Percentiles rank a stretch among this genome's conserved stretches.
phyloP scores from a whole-genome alignment of 2,888 invertebrate genomes.

The Catonia carolina region DNA sequence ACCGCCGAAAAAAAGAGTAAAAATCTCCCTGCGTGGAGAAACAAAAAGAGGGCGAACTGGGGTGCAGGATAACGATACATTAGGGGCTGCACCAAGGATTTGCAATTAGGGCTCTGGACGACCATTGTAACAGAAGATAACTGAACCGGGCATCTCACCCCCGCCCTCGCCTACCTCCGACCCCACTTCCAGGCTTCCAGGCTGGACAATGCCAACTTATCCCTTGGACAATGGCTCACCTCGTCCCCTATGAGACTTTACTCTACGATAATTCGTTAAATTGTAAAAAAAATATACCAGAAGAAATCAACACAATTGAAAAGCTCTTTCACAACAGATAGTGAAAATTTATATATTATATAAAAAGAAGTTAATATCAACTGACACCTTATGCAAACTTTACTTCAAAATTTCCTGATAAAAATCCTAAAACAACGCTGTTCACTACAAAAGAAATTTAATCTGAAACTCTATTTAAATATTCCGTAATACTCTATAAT shows the following conservation, averaged over 20 bases:
- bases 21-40: slow-evolving; percentile 30
- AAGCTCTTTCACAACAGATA: no score
- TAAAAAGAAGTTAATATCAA: no score
- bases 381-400: no score
- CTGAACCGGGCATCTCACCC: slow-evolving; percentile 6
- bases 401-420: no score
- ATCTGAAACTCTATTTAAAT: no score
- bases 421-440: no score
- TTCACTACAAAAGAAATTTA: no score
- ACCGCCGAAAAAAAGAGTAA: slow-evolving; percentile 27
- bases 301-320: slow-evolving; percentile 4
- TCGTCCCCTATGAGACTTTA: slow-evolving; percentile 7
- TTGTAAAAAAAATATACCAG: slow-evolving; percentile 7
- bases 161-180: neutral
- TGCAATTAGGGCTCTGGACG: slow-evolving; percentile 30
- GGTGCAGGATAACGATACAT: slow-evolving; percentile 24
- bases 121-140: slow-evolving; percentile 13
- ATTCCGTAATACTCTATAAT: no score
- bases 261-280: slow-evolving; percentile 8
- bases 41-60: slow-evolving; percentile 29
- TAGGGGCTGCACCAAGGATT: slow-evolving; percentile 29
- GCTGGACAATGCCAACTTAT: slow-evolving; percentile 9
- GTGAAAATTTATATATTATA: no score
- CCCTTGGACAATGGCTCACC: slow-evolving; percentile 9
- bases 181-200: neutral